Evolutionary conservation across 2,888 invertebrate species (phyloP), one percentile per base, ranked within the genome.

Genomic region (Eupithecia vulgata): DNA sequence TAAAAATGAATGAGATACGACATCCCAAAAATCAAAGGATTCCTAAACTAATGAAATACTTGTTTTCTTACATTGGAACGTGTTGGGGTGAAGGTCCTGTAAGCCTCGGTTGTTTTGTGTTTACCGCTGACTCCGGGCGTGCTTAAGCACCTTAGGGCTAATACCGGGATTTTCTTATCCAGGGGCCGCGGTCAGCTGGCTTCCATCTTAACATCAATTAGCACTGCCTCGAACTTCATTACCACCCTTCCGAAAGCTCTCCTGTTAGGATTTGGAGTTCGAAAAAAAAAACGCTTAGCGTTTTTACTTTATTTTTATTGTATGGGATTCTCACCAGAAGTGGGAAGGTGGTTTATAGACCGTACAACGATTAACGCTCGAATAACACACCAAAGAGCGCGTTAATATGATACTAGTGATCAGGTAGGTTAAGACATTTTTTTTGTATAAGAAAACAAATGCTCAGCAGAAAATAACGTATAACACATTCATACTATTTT

Each of bases 141-240:
- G 85, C 84, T 84, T 84, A 84, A 86, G 84, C 86, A 87, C 87
- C 87, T 87, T 84, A 83, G 84, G 85, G 87, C 84, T 90, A 88
- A 90, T 85, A 84, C 88, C 79, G 83, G 89, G 90, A 88, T 90
- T 86, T 84, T 83, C 87, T 91, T 91, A 91, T 91, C 89, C 84
- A 82, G 81, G 80, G 81, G 79, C 79, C 74, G 86, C 84, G 89
- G 90, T 88, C 89, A 88, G 87, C 83, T 77, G 82, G 78, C 76
- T 75, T 79, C 78, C 80, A 87, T 81, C 86, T 88, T 87, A 85
- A 87, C 86, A 87, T 84, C 90, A 89, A 91, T 91, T 91, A 91
- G 86, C 88, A 87, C 85, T 78, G 79, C 76, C 83, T 86, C 84
- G 80, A 81, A 74, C 77, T 78, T 79, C 74, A 76, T 77, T 76